phyloP scores from a whole-genome alignment of 2,888 invertebrate genomes.

The Hermodice carunculata region DNA sequence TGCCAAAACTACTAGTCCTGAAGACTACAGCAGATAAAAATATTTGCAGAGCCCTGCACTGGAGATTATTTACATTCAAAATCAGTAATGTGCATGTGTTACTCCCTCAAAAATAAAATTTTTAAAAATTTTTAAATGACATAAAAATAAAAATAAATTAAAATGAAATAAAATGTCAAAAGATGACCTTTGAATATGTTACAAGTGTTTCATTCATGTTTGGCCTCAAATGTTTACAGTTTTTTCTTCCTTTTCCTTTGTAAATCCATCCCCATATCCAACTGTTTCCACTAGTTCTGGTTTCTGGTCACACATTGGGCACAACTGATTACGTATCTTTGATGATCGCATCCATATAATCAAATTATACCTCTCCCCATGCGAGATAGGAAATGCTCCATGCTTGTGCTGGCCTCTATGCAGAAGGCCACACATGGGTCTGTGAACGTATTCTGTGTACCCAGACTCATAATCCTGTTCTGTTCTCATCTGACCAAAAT shows the following conservation, averaged over 20 bases:
- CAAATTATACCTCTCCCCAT: constrained; percentile 68
- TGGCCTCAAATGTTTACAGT: no score
- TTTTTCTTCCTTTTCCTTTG: constrained; percentile 23
- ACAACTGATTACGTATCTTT: constrained; percentile 63
- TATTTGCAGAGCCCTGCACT: no score
- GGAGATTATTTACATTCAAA: no score
- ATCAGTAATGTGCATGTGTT: no score
- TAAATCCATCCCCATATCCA: constrained; percentile 65
- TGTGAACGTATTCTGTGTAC: constrained; percentile 49
- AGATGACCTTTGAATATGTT: no score
- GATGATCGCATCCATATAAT: constrained; percentile 72
- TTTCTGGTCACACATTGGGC: constrained; percentile 70
- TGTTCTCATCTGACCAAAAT: constrained; percentile 65
- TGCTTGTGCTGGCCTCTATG: constrained; percentile 70
- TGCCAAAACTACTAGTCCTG: no score
- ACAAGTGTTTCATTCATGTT: no score
- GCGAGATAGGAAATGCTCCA: constrained; percentile 66
- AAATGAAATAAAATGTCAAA: no score
- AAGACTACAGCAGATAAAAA: no score
- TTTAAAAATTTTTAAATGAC: no score
- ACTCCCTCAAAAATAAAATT: no score
- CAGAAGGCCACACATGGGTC: constrained; percentile 59
- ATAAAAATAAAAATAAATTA: no score
- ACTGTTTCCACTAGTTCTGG: constrained; percentile 59
- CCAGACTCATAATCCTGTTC: constrained; percentile 31